Evolutionary conservation across 1,140 invertebrate genomes (phyloP), one percentile per base, ranked within the genome.

Genomic region (Brachionus plicatilis): DNA sequence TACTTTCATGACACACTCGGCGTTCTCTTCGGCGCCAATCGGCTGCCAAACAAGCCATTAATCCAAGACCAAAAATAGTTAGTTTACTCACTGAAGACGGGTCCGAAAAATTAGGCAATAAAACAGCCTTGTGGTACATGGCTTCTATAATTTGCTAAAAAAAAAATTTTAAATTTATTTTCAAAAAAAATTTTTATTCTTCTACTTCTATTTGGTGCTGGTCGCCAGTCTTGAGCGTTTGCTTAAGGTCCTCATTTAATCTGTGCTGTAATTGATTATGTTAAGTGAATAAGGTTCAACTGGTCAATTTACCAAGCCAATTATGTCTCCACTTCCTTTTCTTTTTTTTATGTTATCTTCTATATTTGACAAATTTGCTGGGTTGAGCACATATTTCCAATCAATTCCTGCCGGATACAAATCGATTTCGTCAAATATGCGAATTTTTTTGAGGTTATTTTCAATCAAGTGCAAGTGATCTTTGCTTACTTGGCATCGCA

Each of bases 391-490:
- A 65, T 65, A 82, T 11, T 27, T 29, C 79, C 79, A 82, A 29
- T 82, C 79, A 11, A 82, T 29, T 1, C 41, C 33, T n/a, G 79
- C 79, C 9, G 79, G 79, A 24, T 12, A 43, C n/a, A 82, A 20
- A 82, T 68, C 79, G 6, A 82, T 24, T 60, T 82, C 53, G 24
- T 82, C 79, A 45, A 20, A 60, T 17, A 82, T 41, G n/a, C 37
- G 33, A 14, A 82, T 68, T 65, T 65, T 82, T 60, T 37, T 68
- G 9, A 82, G 14, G 12, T 33, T 17, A 24, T 82, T 47, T 82
- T 82, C 53, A 68, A 82, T 82, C 6, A 65, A 41, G 9, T 82
- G 29, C 17, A 60, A n/a, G 33, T 60, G 41, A 4, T 60, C 50
- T 20, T 80, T 80, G 53, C 53, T 60, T 9, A 27, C 20, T 24